Evolutionary conservation across 2,113 vertebrate species (phyloP), one percentile per base, ranked within the genome.

Genomic region (Limanda limanda): DNA sequence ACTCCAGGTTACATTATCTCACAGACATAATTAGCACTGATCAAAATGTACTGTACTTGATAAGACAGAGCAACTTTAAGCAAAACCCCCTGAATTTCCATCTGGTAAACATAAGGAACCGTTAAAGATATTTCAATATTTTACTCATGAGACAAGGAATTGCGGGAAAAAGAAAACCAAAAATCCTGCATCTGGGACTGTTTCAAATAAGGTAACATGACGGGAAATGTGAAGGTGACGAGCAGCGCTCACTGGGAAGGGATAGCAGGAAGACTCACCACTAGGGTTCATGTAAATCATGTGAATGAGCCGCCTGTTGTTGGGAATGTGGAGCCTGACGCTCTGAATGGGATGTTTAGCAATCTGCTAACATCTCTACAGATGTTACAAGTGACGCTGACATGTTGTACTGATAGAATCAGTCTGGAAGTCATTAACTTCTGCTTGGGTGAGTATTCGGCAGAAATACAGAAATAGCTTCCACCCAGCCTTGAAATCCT

Each of bases 371-470:
- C 31, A 14, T 76, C 84, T 74, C 25, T 1, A 48, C 83, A 91
- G 72, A 82, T 82, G 82, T 81, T 77, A 70, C 42, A 35, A 73
- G 61, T 20, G 40, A 24, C 0, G 8, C 56, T 11, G 37, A 67
- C 68, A 74, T 85, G 73, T 76, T 90, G 71, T 31, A 68, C 40
- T 21, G 1, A 80, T 86, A 25, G 35, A 21, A 76, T 47, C 4
- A 11, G 21, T 60, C 82, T 92, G 87, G 84, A 78, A 81, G 15
- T 59, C 64, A 83, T 90, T 81, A 79, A 56, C 18, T 18, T 69
- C 40, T 48, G 27, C 47, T 74, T 54, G 4, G 27, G 59, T 15
- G 0, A 12, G 35, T 10, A 42, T 12, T 62, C 71, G 64, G 75
- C 25, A 57, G 52, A 68, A 56, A 60, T 64, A 37, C 24, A 25